phyloP scores from a whole-genome alignment of 2,888 invertebrate genomes.

The Synanthedon andrenaeformis region DNA sequence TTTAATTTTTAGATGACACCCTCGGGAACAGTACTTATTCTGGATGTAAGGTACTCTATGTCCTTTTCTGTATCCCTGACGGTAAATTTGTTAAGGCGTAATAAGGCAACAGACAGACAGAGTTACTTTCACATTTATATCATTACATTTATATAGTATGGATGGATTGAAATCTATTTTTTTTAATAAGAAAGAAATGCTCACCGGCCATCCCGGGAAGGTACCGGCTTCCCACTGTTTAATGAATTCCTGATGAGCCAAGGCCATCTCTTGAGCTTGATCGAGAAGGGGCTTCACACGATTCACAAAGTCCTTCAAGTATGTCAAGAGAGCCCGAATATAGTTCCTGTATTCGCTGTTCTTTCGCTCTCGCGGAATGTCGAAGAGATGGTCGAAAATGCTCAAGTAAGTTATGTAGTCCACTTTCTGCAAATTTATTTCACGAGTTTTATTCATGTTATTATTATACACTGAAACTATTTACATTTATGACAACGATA shows the following conservation, averaged over 20 bases:
- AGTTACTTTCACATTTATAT: too few species aligned
- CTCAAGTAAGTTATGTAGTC: constrained; percentile 97
- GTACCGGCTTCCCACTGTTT: constrained; percentile 89
- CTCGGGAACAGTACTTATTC: too few species aligned
- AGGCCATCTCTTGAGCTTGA: constrained; percentile 81
- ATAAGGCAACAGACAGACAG: too few species aligned
- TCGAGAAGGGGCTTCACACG: constrained; percentile 90
- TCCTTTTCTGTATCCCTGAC: too few species aligned
- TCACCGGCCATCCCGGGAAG: constrained; percentile 94
- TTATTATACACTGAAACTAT: background rate
- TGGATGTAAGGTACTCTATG: too few species aligned
- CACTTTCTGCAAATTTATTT: constrained; percentile 73
- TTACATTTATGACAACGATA: background rate
- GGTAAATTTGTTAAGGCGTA: too few species aligned
- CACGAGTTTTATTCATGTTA: background rate
- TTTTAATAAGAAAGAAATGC: background rate
- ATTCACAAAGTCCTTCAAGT: constrained; percentile 84
- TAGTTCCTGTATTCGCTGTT: constrained; percentile 91
- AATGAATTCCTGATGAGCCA: constrained; percentile 83
- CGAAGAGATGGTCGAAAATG: constrained; percentile 94
- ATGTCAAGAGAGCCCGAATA: constrained; percentile 84
- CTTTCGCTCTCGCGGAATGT: constrained; percentile 91
- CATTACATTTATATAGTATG: background rate
- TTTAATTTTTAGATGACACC: too few species aligned
- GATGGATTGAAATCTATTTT: background rate